A percentile compares a stretch with the other conserved stretches of the same genome.
Conservation (phyloP, 2,113 vertebrate genomes). For the Puffinus mauretanicus region DNA sequence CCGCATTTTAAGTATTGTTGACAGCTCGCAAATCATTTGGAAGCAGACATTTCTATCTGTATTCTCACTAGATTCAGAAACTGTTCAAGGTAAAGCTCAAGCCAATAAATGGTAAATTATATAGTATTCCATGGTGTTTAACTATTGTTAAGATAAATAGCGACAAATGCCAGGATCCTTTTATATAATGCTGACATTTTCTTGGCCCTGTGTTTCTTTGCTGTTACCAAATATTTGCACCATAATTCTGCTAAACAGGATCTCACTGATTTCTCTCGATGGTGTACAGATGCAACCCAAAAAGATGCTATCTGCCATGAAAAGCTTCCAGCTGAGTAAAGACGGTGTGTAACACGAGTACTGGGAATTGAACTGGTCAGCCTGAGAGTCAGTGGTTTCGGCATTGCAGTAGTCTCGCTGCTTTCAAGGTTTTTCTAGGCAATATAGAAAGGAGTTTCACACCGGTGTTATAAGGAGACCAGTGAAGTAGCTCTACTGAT, state of each 20-base stretch:
- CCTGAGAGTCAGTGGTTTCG: not conserved
- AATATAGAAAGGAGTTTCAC: not conserved
- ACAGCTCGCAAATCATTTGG: not conserved
- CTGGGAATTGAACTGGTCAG: not conserved
- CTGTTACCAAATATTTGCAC: not conserved
- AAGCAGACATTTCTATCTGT: not conserved
- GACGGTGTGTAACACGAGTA: not conserved
- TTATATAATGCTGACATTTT: not conserved
- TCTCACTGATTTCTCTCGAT: not conserved
- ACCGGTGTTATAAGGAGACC: not conserved
- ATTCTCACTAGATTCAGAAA: not conserved
- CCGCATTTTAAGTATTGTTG: not conserved
- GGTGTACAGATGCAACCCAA: not conserved
- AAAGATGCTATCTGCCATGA: not conserved
- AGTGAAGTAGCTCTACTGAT: not conserved
- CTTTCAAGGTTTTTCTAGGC: not conserved
- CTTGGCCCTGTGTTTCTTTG: not conserved
- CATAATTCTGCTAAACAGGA: not conserved
- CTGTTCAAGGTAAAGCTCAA: not conserved
- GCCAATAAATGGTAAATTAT: not conserved
- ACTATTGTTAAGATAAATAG: not conserved
- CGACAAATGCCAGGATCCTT: not conserved
- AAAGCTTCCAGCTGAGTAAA: not conserved
- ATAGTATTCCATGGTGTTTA: not conserved
- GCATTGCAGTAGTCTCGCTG: accelerated